A percentile compares a stretch with the other conserved stretches of the same genome.
Evolutionary conservation across 2,113 vertebrate genomes (phyloP).

Genomic region (Dryoscopus gambensis): DNA sequence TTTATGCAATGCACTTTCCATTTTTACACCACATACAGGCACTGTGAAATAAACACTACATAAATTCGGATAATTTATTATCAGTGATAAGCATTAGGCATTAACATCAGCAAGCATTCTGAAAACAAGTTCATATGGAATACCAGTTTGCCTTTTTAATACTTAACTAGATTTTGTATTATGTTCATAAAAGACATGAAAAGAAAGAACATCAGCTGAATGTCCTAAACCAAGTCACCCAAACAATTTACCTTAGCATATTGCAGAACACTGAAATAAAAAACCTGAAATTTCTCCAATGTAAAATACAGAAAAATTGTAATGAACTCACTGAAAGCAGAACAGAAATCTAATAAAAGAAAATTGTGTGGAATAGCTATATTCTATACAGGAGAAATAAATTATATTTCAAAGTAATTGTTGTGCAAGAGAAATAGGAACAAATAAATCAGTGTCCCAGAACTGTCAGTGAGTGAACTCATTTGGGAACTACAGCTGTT

Average conservation of each 20-base stretch:
- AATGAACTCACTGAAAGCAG: background rate
- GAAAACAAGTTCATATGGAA: background rate
- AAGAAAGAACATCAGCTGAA: background rate
- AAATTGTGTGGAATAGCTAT: background rate
- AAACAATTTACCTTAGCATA: background rate
- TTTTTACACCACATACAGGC: background rate
- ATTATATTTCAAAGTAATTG: slow-evolving; percentile 33
- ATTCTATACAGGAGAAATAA: background rate
- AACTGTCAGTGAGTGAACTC: slow-evolving; percentile 56
- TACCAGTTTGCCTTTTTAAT: background rate
- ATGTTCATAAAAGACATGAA: background rate
- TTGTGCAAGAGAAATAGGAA: slow-evolving; percentile 11
- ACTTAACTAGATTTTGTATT: background rate
- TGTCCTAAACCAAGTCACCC: background rate
- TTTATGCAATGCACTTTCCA: background rate
- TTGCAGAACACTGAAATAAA: background rate
- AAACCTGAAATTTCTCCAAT: background rate
- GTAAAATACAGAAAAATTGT: background rate
- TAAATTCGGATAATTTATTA: background rate
- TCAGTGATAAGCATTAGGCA: background rate
- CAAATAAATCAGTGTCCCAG: slow-evolving; percentile 14
- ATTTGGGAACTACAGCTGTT: slow-evolving; percentile 76
- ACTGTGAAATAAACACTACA: background rate
- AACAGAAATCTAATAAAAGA: background rate
- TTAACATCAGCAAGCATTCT: background rate